These are phyloP conservation scores for Alligator sinensis DNA, from an alignment of 2,113 vertebrate genomes.

Conservation along the genomic window DNA sequence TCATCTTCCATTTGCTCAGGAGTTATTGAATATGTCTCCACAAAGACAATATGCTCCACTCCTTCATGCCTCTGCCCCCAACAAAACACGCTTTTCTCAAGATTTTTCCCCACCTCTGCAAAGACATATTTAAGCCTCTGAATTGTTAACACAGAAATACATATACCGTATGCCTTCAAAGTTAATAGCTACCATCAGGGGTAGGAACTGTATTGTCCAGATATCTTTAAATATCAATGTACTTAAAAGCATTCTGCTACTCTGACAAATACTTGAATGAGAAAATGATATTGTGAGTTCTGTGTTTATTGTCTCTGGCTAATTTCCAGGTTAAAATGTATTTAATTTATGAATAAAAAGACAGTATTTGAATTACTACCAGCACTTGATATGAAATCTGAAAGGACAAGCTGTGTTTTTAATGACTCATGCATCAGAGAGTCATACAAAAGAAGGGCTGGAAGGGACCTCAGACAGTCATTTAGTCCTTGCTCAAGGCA, in stretches of 20 bases:
- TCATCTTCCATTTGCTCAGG: too few species aligned
- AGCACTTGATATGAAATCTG: neutral
- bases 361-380: neutral
- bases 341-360: neutral
- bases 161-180: conserved; percentile 3
- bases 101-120: too few species aligned
- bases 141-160: neutral
- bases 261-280: neutral
- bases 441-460: too few species aligned
- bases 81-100: too few species aligned
- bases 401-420: neutral
- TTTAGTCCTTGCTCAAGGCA: too few species aligned
- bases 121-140: too few species aligned
- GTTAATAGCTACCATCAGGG: conserved; percentile 36
- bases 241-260: neutral
- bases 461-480: too few species aligned
- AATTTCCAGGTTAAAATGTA: neutral
- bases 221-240: neutral
- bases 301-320: neutral
- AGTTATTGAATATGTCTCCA: too few species aligned
- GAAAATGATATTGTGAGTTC: conserved; percentile 17
- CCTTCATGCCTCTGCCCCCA: too few species aligned
- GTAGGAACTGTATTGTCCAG: neutral
- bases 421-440: neutral
- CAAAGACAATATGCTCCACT: too few species aligned